Percentiles rank a stretch among this genome's conserved stretches.
Conservation (phyloP, 2,113 vertebrate species). For the Brachypodius melanocephalos region DNA sequence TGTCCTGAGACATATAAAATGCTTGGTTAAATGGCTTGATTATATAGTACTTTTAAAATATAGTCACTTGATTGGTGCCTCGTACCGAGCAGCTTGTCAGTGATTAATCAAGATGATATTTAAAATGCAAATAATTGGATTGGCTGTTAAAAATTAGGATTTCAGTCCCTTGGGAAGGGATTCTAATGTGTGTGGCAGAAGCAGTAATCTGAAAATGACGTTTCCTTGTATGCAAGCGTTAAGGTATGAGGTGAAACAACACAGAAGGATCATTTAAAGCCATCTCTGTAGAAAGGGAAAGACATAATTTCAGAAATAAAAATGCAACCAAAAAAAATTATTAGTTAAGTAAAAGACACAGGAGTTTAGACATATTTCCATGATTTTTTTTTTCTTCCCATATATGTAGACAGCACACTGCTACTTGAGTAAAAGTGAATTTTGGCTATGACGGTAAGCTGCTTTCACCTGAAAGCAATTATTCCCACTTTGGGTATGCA, state of each 20-base stretch:
- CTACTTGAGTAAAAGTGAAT: not conserved
- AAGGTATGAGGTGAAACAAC: not conserved
- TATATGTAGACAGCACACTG: rapidly evolving
- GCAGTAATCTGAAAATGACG: not conserved
- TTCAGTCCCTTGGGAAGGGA: not conserved
- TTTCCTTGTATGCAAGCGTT: not conserved
- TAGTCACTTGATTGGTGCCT: not conserved
- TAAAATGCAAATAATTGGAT: slow-evolving; percentile 21
- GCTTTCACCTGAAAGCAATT: not conserved
- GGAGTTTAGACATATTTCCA: not conserved
- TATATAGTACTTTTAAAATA: not conserved
- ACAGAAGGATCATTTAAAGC: not conserved
- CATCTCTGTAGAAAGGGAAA: not conserved
- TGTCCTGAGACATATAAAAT: slow-evolving; percentile 44
- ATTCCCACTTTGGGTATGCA: not conserved
- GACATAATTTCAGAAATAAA: not conserved
- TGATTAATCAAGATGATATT: slow-evolving; percentile 17
- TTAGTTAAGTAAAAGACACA: not conserved
- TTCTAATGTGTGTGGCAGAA: not conserved
- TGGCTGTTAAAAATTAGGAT: not conserved
- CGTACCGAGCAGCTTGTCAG: not conserved
- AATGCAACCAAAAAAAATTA: not conserved
- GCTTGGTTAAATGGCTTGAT: slow-evolving; percentile 29
- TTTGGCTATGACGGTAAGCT: not conserved
- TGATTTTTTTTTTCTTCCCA: rapidly evolving